Evolutionary conservation across 2,888 invertebrate genomes (phyloP).

Genomic region (Cantharis rustica): DNA sequence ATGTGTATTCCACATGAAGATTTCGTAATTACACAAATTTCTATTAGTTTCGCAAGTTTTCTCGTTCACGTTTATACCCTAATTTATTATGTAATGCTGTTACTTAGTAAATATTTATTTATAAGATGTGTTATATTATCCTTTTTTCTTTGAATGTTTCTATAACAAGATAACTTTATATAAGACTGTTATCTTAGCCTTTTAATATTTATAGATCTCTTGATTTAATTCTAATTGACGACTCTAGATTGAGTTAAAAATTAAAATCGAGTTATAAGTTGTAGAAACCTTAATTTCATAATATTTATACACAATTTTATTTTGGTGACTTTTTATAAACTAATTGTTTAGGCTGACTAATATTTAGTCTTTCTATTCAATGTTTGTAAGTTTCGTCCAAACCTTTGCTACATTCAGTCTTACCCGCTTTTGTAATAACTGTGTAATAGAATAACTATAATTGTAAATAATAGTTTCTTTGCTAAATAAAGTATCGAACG

Average conservation of each 20-base stretch:
- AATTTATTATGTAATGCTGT: neutral
- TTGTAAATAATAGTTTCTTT: conserved; percentile 14
- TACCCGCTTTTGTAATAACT: conserved; percentile 22
- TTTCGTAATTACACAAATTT: neutral
- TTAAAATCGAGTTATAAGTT: neutral
- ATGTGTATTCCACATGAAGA: neutral
- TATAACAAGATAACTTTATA: conserved; percentile 17
- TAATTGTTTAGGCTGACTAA: conserved; percentile 7
- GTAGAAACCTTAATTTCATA: neutral
- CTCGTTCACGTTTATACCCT: neutral
- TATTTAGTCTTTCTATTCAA: conserved; percentile 12
- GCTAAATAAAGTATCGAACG: conserved; percentile 24
- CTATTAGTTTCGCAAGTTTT: neutral
- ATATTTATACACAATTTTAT: neutral
- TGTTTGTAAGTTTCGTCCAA: conserved; percentile 17
- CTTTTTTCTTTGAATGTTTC: conserved; percentile 20
- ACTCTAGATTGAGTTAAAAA: neutral
- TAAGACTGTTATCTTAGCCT: conserved; percentile 24
- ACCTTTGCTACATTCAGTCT: conserved; percentile 16
- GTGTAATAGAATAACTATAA: conserved; percentile 22
- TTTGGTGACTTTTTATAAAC: conserved; percentile 14
- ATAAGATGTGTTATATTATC: conserved; percentile 19
- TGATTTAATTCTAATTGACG: conserved; percentile 2
- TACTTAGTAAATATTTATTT: conserved; percentile 13
- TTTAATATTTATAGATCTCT: conserved; percentile 26